These are phyloP conservation scores for Streptopelia turtur DNA, from an alignment of 2,797 vertebrate species.

Conservation along the genomic window DNA sequence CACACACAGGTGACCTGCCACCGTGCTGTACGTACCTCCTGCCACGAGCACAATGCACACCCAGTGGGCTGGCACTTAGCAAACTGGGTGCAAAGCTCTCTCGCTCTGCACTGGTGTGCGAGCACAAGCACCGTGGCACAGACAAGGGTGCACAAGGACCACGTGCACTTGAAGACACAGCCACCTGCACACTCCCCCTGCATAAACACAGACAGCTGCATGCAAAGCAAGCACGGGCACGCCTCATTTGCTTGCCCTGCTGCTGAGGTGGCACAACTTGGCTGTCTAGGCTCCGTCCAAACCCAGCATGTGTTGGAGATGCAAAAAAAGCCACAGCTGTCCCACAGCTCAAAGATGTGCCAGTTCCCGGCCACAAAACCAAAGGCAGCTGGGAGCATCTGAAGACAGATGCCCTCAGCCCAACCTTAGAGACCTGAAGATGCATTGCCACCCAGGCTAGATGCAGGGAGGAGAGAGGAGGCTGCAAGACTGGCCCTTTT, in stretches of 20 bases:
- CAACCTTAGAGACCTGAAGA: slow-evolving; percentile 1
- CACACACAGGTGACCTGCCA: neutral
- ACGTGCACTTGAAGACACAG: no score
- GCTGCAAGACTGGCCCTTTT: slow-evolving; percentile 3
- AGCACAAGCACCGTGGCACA: no score
- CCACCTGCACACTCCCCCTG: no score
- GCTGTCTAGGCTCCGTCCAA: neutral
- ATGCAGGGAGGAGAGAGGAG: neutral
- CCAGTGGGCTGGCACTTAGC: accelerated
- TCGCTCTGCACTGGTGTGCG: neutral
- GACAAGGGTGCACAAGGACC: no score
- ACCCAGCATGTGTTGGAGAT: neutral
- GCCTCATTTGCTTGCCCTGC: neutral
- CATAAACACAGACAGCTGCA: no score
- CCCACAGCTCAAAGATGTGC: neutral
- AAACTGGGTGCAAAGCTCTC: accelerated
- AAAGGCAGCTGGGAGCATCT: neutral
- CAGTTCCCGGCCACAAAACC: neutral
- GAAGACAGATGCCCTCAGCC: neutral
- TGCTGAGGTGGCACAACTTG: accelerated
- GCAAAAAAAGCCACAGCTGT: neutral
- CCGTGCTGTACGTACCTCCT: accelerated
- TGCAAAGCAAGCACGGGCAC: neutral
- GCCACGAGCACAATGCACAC: accelerated
- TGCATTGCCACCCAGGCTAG: neutral